Conservation (phyloP, 2,888 invertebrate genomes). For the Drepanosiphum platanoidis region DNA sequence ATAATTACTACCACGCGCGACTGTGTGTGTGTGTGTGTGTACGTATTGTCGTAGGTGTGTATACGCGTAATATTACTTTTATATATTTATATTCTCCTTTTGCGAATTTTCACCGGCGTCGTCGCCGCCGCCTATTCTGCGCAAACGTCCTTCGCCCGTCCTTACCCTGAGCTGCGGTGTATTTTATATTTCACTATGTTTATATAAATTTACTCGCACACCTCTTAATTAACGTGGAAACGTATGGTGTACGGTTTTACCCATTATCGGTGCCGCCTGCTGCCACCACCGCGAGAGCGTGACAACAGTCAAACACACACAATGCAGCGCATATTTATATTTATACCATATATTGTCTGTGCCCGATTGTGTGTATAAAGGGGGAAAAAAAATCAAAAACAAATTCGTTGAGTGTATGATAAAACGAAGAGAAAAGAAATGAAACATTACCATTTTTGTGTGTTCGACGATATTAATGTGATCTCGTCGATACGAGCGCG, state of each 20-base stretch:
- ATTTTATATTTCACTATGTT: not conserved
- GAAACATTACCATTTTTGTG: slow-evolving; percentile 45
- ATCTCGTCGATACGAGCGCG: slow-evolving; percentile 15
- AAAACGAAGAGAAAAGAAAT: not conserved
- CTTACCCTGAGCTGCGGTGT: not conserved
- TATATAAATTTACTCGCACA: not conserved
- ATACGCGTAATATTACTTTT: not conserved
- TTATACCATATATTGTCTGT: not conserved
- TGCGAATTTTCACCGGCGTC: not conserved
- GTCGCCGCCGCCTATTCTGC: not conserved
- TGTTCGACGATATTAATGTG: slow-evolving; percentile 20
- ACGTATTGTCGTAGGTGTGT: not conserved
- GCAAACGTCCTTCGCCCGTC: slow-evolving; percentile 10
- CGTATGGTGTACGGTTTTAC: not conserved
- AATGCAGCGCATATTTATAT: not conserved
- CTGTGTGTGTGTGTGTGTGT: not conserved
- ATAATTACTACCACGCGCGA: too few relatives aligned
- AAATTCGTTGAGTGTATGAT: not conserved
- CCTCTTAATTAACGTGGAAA: slow-evolving; percentile 41
- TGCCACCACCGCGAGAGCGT: slow-evolving; percentile 17
- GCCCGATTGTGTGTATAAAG: not conserved
- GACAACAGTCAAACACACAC: not conserved
- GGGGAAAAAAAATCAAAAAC: not conserved
- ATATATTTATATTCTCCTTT: not conserved
- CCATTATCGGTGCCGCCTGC: not conserved